Percentiles rank a stretch among this genome's conserved stretches.
Evolutionary conservation across 2,113 vertebrate genomes (phyloP).

Genomic region (Hemiprocne comata): DNA sequence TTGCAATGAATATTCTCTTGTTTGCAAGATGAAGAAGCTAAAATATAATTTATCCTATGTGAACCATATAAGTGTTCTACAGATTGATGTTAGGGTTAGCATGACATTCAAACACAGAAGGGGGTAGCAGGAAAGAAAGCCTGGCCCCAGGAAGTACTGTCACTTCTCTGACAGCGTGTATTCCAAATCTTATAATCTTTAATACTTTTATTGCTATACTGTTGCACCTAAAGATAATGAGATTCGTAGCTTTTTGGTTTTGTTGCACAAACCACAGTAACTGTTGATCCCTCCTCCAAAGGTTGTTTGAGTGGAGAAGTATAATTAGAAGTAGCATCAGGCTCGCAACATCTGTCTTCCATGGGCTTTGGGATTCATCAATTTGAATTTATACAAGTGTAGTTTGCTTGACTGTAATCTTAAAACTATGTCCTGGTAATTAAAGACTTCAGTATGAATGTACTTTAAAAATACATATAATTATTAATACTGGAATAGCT

Average conservation of each 20-base stretch:
- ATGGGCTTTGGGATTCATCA: neutral
- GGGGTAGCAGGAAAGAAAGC: neutral
- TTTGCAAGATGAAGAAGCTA: neutral
- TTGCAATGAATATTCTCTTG: neutral
- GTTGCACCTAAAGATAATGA: neutral
- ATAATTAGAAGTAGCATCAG: neutral
- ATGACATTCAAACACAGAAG: neutral
- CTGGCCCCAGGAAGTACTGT: neutral
- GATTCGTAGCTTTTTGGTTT: neutral
- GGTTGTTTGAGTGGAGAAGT: neutral
- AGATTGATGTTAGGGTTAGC: neutral
- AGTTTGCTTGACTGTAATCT: neutral
- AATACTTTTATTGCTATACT: fast-evolving
- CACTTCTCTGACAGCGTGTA: neutral
- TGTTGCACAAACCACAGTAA: neutral
- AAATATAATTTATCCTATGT: neutral
- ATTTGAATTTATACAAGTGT: neutral
- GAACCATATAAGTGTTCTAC: neutral
- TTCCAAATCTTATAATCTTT: neutral
- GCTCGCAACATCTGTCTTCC: neutral
- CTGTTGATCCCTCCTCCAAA: neutral
- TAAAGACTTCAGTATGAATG: neutral
- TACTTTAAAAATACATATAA: neutral
- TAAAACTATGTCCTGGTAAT: neutral
- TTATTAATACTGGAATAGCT: neutral